Base-by-base conservation (phyloP, 1,140 invertebrate species). In the Andricus grossulariae region DNA sequence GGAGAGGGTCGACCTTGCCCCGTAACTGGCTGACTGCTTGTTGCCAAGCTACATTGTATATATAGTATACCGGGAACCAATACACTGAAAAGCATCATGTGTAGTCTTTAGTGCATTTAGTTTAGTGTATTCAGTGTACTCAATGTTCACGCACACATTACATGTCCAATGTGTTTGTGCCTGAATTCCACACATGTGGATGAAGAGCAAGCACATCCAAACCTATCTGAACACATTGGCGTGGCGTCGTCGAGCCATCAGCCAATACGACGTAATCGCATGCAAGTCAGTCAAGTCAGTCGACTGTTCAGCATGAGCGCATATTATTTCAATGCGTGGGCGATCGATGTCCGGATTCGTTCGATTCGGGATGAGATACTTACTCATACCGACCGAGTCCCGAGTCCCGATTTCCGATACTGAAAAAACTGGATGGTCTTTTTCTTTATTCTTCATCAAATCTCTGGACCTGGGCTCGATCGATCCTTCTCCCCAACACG, bases 21-120 rank as follows among this genome's bases (percentile, higher is more conserved):
- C 88, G 88, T 85, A 87, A 89, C 85, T 88, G 78, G 72, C 80
- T 80, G 86, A 83, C 85, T 83, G 88, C 88, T 89, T 90, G 89
- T 90, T 90, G 89, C 89, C 89, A 90, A 89, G 89, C 86, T 90
- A 90, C 88, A 82, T 78, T 79, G 85, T 89, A 87, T 88, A 86
- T 88, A 89, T 89, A 88, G 84, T 39, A 66, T 76, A 50, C 73
- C 45, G 45, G 73, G 54, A 74, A 77, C 76, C 80, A 80, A 77
- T 78, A 76, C 76, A 75, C 80, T 81, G 13, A 73, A 49, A 50
- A n/a, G 72, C 76, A 71, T 78, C 77, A 80, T 77, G 77, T 75
- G 79, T 79, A 79, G 39, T 39, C 72, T 82, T 78, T 72, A 78
- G 66, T 72, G 57, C 57, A 78, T 72, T 73, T 49, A 60, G 74